phyloP scores from a whole-genome alignment of 2,113 vertebrate species.

The Chiloscyllium plagiosum region DNA sequence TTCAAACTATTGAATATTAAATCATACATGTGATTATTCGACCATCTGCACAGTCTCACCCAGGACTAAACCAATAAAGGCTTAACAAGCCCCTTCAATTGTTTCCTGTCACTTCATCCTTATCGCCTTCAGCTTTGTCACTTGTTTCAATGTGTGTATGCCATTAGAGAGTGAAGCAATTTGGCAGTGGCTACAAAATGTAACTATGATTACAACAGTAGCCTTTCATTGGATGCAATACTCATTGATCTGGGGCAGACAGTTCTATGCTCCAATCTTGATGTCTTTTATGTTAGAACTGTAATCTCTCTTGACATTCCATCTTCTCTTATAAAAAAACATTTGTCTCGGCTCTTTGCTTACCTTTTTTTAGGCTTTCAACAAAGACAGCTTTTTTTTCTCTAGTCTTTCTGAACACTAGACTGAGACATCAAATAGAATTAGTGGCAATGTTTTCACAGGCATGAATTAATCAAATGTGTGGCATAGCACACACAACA shows the following conservation, averaged over 20 bases:
- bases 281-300: conserved; percentile 8
- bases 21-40: conserved; percentile 21
- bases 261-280: conserved; percentile 38
- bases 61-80: conserved; percentile 33
- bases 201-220: not conserved
- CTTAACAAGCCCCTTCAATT: conserved; percentile 34
- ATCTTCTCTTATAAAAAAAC: conserved; percentile 41
- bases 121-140: conserved; percentile 36
- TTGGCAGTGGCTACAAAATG: conserved; percentile 38
- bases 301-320: conserved; percentile 39
- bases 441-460: conserved; percentile 33
- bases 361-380: conserved; percentile 40
- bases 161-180: conserved; percentile 37
- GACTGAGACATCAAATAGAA: conserved; percentile 40
- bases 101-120: conserved; percentile 32
- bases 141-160: conserved; percentile 27
- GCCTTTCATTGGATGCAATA: conserved; percentile 35
- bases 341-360: conserved; percentile 37
- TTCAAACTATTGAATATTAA: not conserved
- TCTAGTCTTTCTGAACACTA: not conserved
- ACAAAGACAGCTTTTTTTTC: conserved; percentile 39
- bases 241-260: conserved; percentile 39
- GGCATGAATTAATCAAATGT: conserved; percentile 34
- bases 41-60: conserved; percentile 33
- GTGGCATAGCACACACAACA: not conserved